A percentile compares a stretch with the other conserved stretches of the same genome.
These are phyloP conservation scores for Ormyrus rosae DNA, from an alignment of 2,888 invertebrate species.

Conservation along the genomic window DNA sequence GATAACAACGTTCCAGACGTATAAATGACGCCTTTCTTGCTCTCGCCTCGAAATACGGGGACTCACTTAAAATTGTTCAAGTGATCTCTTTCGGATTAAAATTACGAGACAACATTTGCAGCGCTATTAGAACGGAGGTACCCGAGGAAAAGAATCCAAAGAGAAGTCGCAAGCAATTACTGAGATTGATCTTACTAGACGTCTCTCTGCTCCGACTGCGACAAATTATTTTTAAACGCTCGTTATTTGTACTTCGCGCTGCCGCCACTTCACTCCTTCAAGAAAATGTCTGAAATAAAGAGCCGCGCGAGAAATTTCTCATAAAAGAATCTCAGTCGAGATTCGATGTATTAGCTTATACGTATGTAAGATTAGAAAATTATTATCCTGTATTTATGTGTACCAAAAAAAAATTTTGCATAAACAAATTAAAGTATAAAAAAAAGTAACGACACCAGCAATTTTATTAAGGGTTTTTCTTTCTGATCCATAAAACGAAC, in stretches of 20 bases:
- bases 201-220: no score
- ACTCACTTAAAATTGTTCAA: background rate
- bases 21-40: conserved; percentile 40
- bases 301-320: background rate
- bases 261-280: no score
- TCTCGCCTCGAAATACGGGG: background rate
- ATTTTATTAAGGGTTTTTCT: no score
- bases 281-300: conserved; percentile 44
- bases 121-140: background rate
- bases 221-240: conserved; percentile 51
- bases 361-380: no score
- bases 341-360: no score
- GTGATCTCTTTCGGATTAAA: conserved; percentile 13
- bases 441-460: no score
- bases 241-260: conserved; percentile 16
- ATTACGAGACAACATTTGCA: conserved; percentile 32
- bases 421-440: no score
- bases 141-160: conserved; percentile 1
- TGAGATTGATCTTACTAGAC: conserved; percentile 35
- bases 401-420: no score
- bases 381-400: no score
- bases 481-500: no score
- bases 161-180: conserved; percentile 40
- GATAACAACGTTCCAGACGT: conserved; percentile 41
- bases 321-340: conserved; percentile 1